Evolutionary conservation across 2,797 vertebrate genomes (phyloP).

Genomic region (Tiaroga cobitis): DNA sequence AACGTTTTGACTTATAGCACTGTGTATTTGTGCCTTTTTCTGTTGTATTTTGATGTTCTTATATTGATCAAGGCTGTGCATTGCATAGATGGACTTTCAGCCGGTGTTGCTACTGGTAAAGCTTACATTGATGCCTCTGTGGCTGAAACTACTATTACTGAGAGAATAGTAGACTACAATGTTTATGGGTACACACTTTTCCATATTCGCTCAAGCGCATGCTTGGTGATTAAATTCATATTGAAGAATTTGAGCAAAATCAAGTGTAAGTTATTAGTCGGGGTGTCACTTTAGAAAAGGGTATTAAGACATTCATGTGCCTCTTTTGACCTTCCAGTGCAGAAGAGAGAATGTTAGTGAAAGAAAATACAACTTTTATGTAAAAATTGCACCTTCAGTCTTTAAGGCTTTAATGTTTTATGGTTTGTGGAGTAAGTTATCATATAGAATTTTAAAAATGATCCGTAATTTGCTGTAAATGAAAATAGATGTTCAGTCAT

Average conservation of each 20-base stretch:
- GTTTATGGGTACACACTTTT: not conserved
- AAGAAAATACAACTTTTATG: not conserved
- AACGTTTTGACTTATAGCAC: not conserved
- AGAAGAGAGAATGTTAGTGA: not conserved
- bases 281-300: slow-evolving; percentile 7
- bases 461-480: slow-evolving; percentile 16
- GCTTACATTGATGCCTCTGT: not conserved
- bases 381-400: slow-evolving; percentile 24
- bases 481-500: slow-evolving; percentile 37
- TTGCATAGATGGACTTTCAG: not conserved
- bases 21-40: slow-evolving; percentile 9
- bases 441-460: not conserved
- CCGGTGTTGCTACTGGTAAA: not conserved
- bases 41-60: not conserved
- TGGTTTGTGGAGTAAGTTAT: slow-evolving; percentile 23
- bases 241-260: not conserved
- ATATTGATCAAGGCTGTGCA: not conserved
- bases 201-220: not conserved
- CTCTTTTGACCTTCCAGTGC: not conserved
- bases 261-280: not conserved
- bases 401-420: slow-evolving; percentile 23
- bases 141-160: not conserved
- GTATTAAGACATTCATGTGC: not conserved
- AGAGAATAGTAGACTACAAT: not conserved
- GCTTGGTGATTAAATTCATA: not conserved